A percentile compares a stretch with the other conserved stretches of the same genome.
These are phyloP conservation scores for Pseudococcus longispinus DNA, from an alignment of 2,888 invertebrate species.

Conservation along the genomic window DNA sequence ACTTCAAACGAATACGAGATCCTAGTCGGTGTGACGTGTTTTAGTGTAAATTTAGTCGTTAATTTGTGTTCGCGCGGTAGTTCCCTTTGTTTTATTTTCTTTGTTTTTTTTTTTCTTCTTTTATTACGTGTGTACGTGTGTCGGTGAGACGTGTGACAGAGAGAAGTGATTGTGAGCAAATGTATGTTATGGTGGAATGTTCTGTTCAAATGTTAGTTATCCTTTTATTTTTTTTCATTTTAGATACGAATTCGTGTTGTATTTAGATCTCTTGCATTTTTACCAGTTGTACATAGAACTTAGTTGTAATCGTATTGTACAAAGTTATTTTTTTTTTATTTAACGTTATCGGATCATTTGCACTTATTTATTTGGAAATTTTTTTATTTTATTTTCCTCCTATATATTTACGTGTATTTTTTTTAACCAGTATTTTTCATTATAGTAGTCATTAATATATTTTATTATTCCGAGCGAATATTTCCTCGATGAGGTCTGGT, in stretches of 20 bases:
- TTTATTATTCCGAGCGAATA: neutral
- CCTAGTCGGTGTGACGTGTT: conserved; percentile 35
- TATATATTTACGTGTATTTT: neutral
- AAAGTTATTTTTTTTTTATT: conserved; percentile 17
- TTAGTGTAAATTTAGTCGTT: conserved; percentile 37
- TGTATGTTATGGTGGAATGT: neutral
- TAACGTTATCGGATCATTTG: conserved; percentile 24
- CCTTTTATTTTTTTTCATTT: conserved; percentile 9
- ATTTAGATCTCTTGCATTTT: conserved; percentile 55
- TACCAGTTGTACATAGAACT: conserved; percentile 48
- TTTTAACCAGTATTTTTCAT: conserved; percentile 51
- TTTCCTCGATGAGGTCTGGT: conserved; percentile 22
- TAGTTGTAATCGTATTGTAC: conserved; percentile 5
- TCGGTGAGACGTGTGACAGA: neutral
- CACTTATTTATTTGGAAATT: conserved; percentile 45
- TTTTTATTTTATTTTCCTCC: conserved; percentile 15
- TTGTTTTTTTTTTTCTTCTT: neutral
- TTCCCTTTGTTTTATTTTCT: neutral
- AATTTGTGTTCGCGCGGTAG: conserved; percentile 29
- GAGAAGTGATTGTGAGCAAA: neutral
- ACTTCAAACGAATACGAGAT: conserved; percentile 13
- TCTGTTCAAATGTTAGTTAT: conserved; percentile 12
- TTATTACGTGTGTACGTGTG: conserved; percentile 1
- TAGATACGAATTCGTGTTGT: conserved; percentile 40
- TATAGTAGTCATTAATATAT: conserved; percentile 22